Base-by-base conservation (phyloP, 2,888 invertebrate species). In the Cephus pulcher region DNA sequence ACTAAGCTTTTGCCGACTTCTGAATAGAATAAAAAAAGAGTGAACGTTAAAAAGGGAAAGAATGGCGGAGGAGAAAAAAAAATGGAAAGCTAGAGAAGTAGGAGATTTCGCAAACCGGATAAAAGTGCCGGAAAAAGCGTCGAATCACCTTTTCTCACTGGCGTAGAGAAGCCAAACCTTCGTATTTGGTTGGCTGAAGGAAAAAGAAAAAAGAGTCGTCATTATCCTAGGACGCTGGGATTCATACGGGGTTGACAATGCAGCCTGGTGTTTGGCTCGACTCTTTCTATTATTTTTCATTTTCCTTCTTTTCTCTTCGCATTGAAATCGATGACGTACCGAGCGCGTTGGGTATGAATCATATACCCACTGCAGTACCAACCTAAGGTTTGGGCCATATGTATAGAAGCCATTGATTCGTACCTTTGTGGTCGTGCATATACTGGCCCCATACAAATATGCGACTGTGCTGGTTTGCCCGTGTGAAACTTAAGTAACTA, bases 231-330 rank as follows among this genome's bases (percentile, higher is more conserved):
- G 75, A 78, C 33, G 78, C 75, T 78, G 40, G 40, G 78, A 78
- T 78, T 78, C 78, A 71, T 75, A 78, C 75, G 75, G 35, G 78
- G 23, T 32, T n/a, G n/a, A 78, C 78, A 78, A 78, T 78, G 78
- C 78, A 75, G 12, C 74, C 74, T 74, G 78, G 77, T 77, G 77
- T 77, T 40, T 73, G 78, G 78, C 70, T 78, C 75, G 75, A 71
- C 75, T 75, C 40, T 32, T 78, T 75, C 78, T 68, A 75, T 78
- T 78, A 75, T 75, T 40, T 35, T 56, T 34, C 56, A 33, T 33
- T 71, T 71, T 71, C 71, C 71, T 71, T 11, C 71, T 71, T 76
- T 76, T 9, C 32, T 71, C 71, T 56, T 73, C 34, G 15, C 32
- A 30, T 34, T 69, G 69, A 71, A 76, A 74, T 35, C n/a, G 70